Evolutionary conservation across 1,140 invertebrate genomes (phyloP).

Genomic region (Pogonomyrmex barbatus): DNA sequence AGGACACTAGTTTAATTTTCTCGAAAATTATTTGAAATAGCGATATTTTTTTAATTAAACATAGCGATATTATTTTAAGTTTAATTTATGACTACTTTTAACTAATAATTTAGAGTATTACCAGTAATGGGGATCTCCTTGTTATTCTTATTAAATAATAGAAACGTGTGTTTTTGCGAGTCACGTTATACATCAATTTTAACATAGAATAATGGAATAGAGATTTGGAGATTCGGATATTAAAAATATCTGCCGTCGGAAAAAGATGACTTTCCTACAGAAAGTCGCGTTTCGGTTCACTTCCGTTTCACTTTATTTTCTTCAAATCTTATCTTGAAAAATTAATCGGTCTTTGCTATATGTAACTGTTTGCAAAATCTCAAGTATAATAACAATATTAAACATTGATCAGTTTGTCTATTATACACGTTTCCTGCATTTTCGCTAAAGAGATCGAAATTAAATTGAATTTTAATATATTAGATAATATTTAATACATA

Average conservation of each 20-base stretch:
- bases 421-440: background rate
- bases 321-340: slow-evolving; percentile 28
- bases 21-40: slow-evolving; percentile 3
- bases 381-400: background rate
- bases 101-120: background rate
- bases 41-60: background rate
- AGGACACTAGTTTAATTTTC: background rate
- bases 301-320: slow-evolving; percentile 67
- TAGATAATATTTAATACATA: background rate
- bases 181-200: slow-evolving; percentile 11
- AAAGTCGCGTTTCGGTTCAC: slow-evolving; percentile 77
- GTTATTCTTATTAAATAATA: background rate
- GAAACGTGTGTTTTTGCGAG: background rate
- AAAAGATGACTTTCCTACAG: slow-evolving; percentile 51
- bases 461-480: background rate
- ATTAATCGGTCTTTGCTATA: slow-evolving; percentile 51
- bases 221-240: slow-evolving; percentile 76
- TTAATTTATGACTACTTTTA: background rate
- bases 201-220: slow-evolving; percentile 15
- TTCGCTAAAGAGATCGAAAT: background rate
- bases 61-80: background rate
- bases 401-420: background rate
- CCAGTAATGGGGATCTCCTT: background rate
- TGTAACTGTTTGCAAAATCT: background rate
- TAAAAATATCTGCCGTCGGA: slow-evolving; percentile 80